Conservation (phyloP, 1,140 invertebrate species). For the Eriocheir sinensis region DNA sequence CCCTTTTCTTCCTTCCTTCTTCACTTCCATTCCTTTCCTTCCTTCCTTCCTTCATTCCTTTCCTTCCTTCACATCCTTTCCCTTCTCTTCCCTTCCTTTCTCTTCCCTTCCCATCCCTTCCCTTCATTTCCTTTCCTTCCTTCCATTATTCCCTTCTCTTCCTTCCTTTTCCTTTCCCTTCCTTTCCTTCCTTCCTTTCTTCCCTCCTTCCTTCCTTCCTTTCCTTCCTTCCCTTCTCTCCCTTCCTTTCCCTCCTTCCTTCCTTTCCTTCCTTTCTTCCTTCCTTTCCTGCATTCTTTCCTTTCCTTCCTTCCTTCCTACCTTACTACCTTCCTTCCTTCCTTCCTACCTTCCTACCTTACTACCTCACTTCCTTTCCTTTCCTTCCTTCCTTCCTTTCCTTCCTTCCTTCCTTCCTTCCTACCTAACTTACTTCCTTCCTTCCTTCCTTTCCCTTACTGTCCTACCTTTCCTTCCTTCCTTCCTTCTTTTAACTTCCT, state of each 20-base stretch:
- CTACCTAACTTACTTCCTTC: neutral
- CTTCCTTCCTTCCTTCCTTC: constrained; percentile 33
- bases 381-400: neutral
- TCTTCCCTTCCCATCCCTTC: no score
- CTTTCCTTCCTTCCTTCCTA: neutral
- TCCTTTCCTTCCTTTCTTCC: constrained; percentile 1
- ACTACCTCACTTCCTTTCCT: neutral
- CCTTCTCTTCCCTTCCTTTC: no score
- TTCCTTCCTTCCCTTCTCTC: neutral
- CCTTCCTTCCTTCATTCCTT: neutral
- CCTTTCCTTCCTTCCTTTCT: neutral
- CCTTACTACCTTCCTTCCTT: neutral
- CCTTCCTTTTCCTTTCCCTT: neutral
- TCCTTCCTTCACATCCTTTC: no score
- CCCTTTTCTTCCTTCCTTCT: neutral
- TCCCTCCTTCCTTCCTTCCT: no score
- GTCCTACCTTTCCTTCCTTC: neutral
- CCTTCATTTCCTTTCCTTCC: constrained; percentile 43
- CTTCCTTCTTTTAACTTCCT: neutral
- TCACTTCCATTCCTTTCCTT: neutral
- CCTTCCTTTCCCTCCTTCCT: no score
- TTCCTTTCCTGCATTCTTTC: neutral
- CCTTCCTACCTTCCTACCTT: neutral
- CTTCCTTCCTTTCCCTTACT: neutral
- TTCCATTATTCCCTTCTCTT: neutral